Evolutionary conservation across 2,888 invertebrate genomes (phyloP), one percentile per base, ranked within the genome.

Genomic region (Acleris emargana): DNA sequence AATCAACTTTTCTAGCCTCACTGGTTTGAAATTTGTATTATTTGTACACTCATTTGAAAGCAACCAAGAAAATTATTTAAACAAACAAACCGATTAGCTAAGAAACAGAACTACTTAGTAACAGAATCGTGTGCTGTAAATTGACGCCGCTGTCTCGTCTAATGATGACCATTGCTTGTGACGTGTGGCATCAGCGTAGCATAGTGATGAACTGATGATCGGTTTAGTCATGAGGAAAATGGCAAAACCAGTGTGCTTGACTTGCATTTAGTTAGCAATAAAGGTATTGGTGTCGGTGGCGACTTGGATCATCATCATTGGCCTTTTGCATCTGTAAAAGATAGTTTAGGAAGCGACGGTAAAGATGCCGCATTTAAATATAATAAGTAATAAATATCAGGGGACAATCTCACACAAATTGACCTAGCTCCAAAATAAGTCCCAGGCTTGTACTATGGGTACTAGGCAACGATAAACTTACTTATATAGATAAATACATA

Each of bases 81-180:
- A 49, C 49, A 22, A 53, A 20, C 17, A 42, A 28, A 18, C 32
- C 32, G 9, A 9, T 32, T 32, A 32, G 3, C 7, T 32, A 5
- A 32, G 32, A 17, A 55, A 50, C 20, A 43, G 38, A 18, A 13
- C 32, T 49, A 70, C 66, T 72, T 71, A 63, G 69, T 68, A 75
- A 71, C 64, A 67, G 32, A 69, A 64, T 77, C 80, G 79, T 82
- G 80, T 74, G 47, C 71, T 51, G 70, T 74, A 74, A 75, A 77
- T 78, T 76, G 78, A 76, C 80, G 75, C 72, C 72, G 54, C 74
- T 77, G 77, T 73, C 72, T 72, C 72, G 81, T 80, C 81, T 77
- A 75, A 76, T 28, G 32, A 32, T 75, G 69, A 71, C 71, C 68
- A 75, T 74, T 58, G 73, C 43, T 79, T 78, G 80, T 82, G 80